Conservation (phyloP, 2,888 invertebrate genomes). For the Synanthedon formicaeformis region DNA sequence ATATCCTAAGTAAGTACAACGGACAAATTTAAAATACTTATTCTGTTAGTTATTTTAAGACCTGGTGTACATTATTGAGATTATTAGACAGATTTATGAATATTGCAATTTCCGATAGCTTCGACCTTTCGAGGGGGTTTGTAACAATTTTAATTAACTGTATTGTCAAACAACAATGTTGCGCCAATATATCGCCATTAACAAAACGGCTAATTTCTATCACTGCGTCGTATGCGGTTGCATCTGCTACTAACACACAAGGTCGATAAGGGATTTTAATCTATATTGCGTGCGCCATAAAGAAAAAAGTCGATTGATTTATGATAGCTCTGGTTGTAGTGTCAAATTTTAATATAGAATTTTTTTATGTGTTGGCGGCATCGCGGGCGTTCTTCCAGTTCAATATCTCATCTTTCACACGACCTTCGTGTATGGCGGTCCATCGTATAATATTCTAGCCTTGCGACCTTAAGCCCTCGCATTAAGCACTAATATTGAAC, state of each 20-base stretch:
- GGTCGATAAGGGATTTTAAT: not conserved
- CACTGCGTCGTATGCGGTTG: conserved; percentile 17
- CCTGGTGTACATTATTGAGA: not conserved
- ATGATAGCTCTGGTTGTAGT: conserved; percentile 30
- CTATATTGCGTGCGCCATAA: conserved; percentile 6
- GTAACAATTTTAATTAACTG: conserved; percentile 48
- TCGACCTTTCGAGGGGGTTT: conserved; percentile 18
- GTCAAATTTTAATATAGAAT: conserved; percentile 60
- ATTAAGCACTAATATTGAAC: too few relatives aligned
- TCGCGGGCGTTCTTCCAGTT: conserved; percentile 31
- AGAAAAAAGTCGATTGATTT: not conserved
- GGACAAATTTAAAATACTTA: too few relatives aligned
- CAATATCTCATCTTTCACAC: conserved; percentile 42
- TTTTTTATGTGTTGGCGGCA: conserved; percentile 37
- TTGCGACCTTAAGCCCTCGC: too few relatives aligned
- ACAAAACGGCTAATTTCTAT: conserved; percentile 33
- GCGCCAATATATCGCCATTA: conserved; percentile 31
- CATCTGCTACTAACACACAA: conserved; percentile 33
- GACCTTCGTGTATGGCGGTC: conserved; percentile 27
- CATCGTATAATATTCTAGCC: too few relatives aligned
- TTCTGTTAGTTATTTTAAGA: too few relatives aligned
- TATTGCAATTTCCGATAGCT: conserved; percentile 28
- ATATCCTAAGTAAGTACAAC: too few relatives aligned
- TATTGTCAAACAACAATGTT: conserved; percentile 33
- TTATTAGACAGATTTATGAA: conserved; percentile 13